phyloP scores from a whole-genome alignment of 2,113 vertebrate genomes.

The Oceanodroma tethys region DNA sequence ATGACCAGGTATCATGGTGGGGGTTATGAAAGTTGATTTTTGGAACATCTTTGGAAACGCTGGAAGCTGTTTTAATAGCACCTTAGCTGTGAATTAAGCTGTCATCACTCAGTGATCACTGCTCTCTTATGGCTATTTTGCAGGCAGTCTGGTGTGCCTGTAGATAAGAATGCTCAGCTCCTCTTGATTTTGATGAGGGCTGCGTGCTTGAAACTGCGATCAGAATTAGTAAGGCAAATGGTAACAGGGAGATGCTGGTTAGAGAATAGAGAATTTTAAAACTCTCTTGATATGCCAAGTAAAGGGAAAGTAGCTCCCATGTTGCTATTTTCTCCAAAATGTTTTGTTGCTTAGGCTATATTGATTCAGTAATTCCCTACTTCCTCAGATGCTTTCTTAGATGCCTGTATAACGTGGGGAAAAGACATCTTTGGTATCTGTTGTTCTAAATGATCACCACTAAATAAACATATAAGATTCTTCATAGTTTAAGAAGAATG shows the following conservation, averaged over 20 bases:
- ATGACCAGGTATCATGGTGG: background rate
- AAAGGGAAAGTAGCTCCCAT: background rate
- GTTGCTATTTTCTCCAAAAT: background rate
- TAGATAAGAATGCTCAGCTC: conserved; percentile 3
- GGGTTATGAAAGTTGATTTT: conserved; percentile 14
- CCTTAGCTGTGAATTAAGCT: conserved; percentile 39
- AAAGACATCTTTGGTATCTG: background rate
- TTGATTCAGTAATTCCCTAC: background rate
- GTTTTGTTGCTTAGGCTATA: background rate
- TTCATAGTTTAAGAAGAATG: background rate
- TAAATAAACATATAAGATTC: background rate
- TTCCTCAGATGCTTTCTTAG: background rate
- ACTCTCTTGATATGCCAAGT: background rate
- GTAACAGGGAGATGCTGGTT: background rate
- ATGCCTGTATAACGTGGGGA: background rate
- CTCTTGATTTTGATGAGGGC: background rate
- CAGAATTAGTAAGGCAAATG: background rate
- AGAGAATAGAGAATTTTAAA: background rate
- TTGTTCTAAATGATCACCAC: background rate
- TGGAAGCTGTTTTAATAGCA: conserved; percentile 22
- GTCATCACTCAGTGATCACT: background rate
- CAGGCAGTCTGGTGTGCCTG: background rate
- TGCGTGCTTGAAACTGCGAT: background rate
- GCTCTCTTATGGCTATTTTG: conserved; percentile 10
- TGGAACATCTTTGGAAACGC: conserved; percentile 18